Evolutionary conservation across 2,113 vertebrate species (phyloP).

Genomic region (Syrrhaptes paradoxus): DNA sequence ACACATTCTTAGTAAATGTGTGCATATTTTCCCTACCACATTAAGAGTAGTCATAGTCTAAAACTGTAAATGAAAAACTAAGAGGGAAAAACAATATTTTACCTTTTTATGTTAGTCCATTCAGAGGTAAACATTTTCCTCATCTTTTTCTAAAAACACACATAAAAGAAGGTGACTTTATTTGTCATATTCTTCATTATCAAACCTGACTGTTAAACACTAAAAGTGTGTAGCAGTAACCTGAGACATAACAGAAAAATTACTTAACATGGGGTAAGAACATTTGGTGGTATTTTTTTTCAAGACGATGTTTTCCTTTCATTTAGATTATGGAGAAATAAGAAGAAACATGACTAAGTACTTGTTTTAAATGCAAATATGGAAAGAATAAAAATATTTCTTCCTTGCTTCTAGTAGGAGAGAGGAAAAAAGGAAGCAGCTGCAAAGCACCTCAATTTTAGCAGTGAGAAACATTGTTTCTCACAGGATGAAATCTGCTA

Average conservation of each 20-base stretch:
- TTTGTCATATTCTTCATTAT: neutral
- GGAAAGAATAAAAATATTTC: neutral
- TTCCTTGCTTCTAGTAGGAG: neutral
- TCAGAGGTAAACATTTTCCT: neutral
- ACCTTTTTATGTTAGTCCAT: neutral
- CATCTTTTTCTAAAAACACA: neutral
- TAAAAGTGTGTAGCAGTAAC: neutral
- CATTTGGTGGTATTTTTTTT: neutral
- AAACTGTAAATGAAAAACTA: neutral
- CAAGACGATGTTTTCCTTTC: neutral
- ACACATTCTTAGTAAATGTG: neutral
- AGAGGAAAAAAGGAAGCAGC: neutral
- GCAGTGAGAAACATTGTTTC: neutral
- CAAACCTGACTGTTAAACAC: neutral
- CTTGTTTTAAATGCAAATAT: neutral
- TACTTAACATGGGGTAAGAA: neutral
- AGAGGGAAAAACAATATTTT: neutral
- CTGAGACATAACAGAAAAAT: neutral
- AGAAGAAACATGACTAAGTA: neutral
- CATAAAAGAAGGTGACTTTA: neutral
- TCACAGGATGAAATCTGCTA: neutral
- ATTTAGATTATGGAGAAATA: neutral
- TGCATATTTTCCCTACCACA: neutral
- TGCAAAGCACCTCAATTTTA: neutral
- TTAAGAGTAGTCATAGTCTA: neutral